phyloP scores from a whole-genome alignment of 1,140 invertebrate species.

The Oncopeltus fasciatus region DNA sequence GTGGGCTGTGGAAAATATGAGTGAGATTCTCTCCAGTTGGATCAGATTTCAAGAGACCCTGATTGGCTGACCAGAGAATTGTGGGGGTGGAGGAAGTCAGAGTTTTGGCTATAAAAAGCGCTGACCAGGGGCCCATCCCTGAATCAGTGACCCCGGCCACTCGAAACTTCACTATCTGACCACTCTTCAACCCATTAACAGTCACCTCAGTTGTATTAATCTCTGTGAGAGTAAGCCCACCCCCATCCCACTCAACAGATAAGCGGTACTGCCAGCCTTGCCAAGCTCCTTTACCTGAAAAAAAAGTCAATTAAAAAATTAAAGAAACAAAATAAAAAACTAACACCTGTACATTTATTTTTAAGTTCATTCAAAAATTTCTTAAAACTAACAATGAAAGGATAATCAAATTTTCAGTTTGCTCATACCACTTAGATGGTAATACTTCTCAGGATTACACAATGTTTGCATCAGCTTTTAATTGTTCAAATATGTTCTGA shows the following conservation, averaged over 20 bases:
- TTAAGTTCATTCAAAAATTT: too few species aligned
- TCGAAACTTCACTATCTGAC: constrained; percentile 60
- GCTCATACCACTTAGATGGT: too few species aligned
- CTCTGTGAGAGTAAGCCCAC: constrained; percentile 33
- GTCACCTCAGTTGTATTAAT: constrained; percentile 45
- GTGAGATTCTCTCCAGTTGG: constrained; percentile 53
- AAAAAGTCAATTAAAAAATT: constrained; percentile 1
- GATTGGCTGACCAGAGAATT: constrained; percentile 29
- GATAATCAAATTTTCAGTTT: too few species aligned
- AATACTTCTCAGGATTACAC: too few species aligned
- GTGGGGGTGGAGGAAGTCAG: constrained; percentile 29
- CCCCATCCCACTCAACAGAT: constrained; percentile 39
- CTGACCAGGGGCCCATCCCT: constrained; percentile 70
- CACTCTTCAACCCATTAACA: constrained; percentile 49
- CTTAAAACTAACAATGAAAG: too few species aligned
- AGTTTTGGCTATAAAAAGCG: constrained; percentile 51
- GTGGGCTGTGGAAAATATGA: constrained; percentile 43
- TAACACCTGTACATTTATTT: too few species aligned
- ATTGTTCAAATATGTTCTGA: too few species aligned
- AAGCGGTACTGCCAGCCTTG: constrained; percentile 74
- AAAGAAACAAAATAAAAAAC: too few species aligned
- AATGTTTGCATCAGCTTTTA: too few species aligned
- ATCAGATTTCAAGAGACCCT: constrained; percentile 55
- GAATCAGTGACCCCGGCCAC: constrained; percentile 59
- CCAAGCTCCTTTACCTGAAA: constrained; percentile 52